Conservation (phyloP, 1,140 invertebrate genomes). For the Drosophila sproati region DNA sequence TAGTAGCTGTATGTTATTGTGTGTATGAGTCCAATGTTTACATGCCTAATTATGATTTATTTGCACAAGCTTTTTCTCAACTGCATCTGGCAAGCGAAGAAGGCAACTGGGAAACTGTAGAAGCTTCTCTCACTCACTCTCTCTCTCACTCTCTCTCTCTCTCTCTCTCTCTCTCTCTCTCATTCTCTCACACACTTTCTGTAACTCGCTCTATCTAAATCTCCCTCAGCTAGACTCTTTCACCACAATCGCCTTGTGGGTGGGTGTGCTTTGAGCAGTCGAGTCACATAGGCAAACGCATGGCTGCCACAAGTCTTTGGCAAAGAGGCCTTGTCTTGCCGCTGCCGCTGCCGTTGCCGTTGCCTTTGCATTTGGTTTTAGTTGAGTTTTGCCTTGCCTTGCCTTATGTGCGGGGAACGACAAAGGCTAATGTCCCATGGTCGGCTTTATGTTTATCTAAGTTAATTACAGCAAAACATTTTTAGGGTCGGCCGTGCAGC, state of each 20-base stretch:
- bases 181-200: background rate
- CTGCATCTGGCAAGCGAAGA: conserved; percentile 44
- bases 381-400: background rate
- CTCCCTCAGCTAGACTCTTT: no score
- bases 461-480: conserved; percentile 83
- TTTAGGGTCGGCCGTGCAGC: conserved; percentile 61
- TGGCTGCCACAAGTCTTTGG: conserved; percentile 16
- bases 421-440: conserved; percentile 49
- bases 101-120: conserved; percentile 8
- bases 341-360: no score
- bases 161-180: conserved; percentile 1
- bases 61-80: conserved; percentile 68
- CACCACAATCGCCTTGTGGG: background rate
- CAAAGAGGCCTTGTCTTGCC: background rate
- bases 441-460: conserved; percentile 74
- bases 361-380: no score
- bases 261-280: conserved; percentile 12
- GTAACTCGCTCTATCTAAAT: no score
- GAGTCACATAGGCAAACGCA: conserved; percentile 13
- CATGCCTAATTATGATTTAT: conserved; percentile 80
- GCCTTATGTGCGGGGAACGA: conserved; percentile 4
- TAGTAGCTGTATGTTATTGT: background rate
- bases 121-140: background rate
- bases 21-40: conserved; percentile 49
- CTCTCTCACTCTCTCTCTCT: background rate